phyloP scores from a whole-genome alignment of 2,888 invertebrate genomes.

The Ophion slaviceki region DNA sequence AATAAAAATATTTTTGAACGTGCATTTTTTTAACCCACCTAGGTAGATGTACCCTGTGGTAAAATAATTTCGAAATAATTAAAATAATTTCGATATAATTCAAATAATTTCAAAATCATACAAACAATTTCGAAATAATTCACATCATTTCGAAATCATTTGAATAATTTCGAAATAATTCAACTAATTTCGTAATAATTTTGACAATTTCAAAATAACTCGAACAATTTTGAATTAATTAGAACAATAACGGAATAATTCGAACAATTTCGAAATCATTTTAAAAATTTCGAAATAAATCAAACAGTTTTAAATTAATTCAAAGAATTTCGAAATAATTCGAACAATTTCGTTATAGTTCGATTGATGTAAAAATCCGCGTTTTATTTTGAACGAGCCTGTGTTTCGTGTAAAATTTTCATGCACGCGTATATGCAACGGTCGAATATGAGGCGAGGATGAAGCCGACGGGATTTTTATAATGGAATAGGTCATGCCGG shows the following conservation, averaged over 20 bases:
- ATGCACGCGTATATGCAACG: slow-evolving; percentile 25
- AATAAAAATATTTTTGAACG: no score
- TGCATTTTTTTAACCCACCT: no score
- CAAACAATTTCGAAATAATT: background rate
- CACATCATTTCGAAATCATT: background rate
- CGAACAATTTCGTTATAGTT: background rate
- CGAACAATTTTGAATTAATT: background rate
- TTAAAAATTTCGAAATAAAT: background rate
- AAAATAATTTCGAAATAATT: no score
- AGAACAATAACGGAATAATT: background rate
- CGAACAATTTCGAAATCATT: background rate
- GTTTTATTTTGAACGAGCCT: slow-evolving; percentile 9
- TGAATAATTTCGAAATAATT: background rate
- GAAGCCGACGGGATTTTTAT: slow-evolving; percentile 41
- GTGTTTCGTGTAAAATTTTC: background rate
- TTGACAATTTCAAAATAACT: background rate
- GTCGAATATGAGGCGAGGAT: slow-evolving; percentile 23
- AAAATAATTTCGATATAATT: background rate
- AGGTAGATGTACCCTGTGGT: no score
- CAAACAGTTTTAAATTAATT: background rate
- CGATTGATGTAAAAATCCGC: background rate
- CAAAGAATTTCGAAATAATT: background rate
- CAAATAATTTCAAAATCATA: background rate
- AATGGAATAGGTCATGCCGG: slow-evolving; percentile 65
- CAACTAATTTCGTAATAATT: background rate